These are phyloP conservation scores for Erpobdella octoculata DNA, from an alignment of 2,888 invertebrate genomes.

Conservation along the genomic window DNA sequence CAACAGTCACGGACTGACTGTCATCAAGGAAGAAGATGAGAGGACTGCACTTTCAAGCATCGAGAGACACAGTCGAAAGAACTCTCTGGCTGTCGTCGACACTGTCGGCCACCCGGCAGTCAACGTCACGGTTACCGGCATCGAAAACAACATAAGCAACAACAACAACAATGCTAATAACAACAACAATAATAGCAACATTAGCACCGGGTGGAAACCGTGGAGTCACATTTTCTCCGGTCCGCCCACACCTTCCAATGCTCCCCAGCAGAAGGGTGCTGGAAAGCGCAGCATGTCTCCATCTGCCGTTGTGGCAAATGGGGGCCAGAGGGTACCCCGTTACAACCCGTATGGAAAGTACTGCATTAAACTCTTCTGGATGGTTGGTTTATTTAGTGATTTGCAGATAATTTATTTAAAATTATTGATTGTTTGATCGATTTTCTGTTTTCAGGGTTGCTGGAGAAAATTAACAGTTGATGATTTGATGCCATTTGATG, in stretches of 20 bases:
- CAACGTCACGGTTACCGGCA: not conserved
- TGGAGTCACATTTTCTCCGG: slow-evolving; percentile 53
- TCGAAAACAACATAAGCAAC: slow-evolving; percentile 1
- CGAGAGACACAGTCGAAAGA: no score
- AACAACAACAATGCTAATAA: slow-evolving; percentile 15
- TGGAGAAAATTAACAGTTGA: slow-evolving; percentile 53
- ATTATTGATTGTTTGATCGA: no score
- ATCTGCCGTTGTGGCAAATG: slow-evolving; percentile 44
- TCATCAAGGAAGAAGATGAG: slow-evolving; percentile 30
- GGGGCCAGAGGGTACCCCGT: slow-evolving; percentile 47
- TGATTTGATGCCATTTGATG: slow-evolving; percentile 52
- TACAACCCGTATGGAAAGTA: slow-evolving; percentile 53
- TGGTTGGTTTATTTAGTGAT: slow-evolving; percentile 43
- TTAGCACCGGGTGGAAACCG: slow-evolving; percentile 45
- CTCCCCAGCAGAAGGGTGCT: not conserved
- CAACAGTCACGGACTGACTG: not conserved
- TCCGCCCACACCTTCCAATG: not conserved
- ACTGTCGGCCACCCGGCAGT: no score
- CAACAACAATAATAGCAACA: slow-evolving; percentile 8
- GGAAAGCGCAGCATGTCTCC: not conserved
- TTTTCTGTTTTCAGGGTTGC: slow-evolving; percentile 44
- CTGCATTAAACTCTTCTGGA: slow-evolving; percentile 51
- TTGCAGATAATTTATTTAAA: no score
- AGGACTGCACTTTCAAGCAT: no score
- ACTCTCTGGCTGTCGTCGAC: no score